Evolutionary conservation across 35 echinoderm and acorn worm species (phyloP), one percentile per base, ranked within the genome.

Genomic region (Acanthaster planci): DNA sequence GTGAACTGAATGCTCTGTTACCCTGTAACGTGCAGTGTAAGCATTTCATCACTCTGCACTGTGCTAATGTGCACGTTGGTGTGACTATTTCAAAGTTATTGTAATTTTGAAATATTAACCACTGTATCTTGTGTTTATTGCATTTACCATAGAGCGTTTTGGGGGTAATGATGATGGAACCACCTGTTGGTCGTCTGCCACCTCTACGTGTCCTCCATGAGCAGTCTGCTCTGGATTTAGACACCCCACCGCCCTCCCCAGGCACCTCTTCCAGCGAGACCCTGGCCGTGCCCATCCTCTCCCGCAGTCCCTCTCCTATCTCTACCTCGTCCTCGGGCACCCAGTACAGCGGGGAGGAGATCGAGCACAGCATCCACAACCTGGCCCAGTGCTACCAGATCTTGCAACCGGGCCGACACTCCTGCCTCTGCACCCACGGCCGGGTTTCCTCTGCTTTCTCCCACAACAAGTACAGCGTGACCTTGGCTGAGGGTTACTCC

Each of bases 381-480:
- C 76, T 95, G 14, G 84, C 90, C 23, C 89, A 95, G 78, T 95
- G 93, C 60, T 95, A 91, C 79, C 57, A 91, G 82, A 57, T 86
- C 26, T 51, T 95, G 21, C 42, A 88, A 32, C 88, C 93, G 79
- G 89, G 81, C 30, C 85, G 85, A 50, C 60, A 86, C 23, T 85
- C 93, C 9, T 87, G 89, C 29, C 86, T 95, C 23, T 68, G 82
- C 19, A 87, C 93, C 9, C 37, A 82, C 19, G 85, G 93, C 21
- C 59, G 93, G 44, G 93, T 95, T 4, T 90, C 93, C 18, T 95
- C 93, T 1, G 93, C 93, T n/a, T 95, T 95, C 55, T 81, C 85
- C 14, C 93, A 95, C 85, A 95, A 95, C 75, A 95, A 95, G 55
- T 88, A 95, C 85, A 95, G 93, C 79, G 90, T 95, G 6, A 60